phyloP scores from a whole-genome alignment of 92 coral and sea anemone genomes.

The Parazoanthus swiftii region DNA sequence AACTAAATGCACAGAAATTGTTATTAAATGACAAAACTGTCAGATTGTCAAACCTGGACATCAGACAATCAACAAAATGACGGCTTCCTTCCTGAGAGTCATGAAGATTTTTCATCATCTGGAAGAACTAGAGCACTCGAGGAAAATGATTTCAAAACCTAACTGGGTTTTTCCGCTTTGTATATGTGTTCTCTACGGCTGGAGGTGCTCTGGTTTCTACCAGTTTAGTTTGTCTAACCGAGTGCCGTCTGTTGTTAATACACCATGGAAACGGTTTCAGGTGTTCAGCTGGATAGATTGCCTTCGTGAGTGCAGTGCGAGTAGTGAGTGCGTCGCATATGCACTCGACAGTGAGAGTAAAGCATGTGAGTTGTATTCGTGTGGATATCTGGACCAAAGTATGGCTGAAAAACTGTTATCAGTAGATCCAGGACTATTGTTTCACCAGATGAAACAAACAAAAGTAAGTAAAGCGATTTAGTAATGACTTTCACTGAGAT shows the following conservation, averaged over 20 bases:
- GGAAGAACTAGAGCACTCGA: neutral
- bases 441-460: slow-evolving; percentile 17
- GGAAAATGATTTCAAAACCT: neutral
- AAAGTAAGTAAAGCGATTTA: neutral
- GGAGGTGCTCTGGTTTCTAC: neutral
- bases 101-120: neutral
- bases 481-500: neutral
- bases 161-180: neutral
- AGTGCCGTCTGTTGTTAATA: neutral
- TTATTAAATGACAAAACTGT: neutral
- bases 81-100: slow-evolving; percentile 18
- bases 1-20: slow-evolving; percentile 1
- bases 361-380: slow-evolving; percentile 3
- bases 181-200: neutral
- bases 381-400: slow-evolving; percentile 3
- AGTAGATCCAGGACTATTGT: slow-evolving; percentile 6
- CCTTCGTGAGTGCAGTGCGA: neutral
- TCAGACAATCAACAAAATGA: neutral
- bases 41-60: neutral
- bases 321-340: neutral
- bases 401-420: neutral
- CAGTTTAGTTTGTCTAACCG: neutral
- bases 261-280: neutral
- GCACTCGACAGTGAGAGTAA: neutral
- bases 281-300: slow-evolving; percentile 10